Evolutionary conservation across 2,797 vertebrate species (phyloP).

Genomic region (Cercopithecus mitis): DNA sequence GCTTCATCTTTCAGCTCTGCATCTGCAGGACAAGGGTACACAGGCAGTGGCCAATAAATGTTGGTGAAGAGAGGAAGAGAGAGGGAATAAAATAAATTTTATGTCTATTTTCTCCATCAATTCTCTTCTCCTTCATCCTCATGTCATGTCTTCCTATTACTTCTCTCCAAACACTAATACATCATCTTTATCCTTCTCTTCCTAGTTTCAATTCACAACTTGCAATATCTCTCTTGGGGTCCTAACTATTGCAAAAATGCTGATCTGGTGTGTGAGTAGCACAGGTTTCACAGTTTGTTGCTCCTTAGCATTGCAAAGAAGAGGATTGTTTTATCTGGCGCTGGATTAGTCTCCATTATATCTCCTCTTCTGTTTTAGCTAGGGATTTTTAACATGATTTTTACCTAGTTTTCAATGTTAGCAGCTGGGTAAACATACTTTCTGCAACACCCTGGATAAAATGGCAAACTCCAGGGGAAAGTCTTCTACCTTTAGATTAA

Average conservation of each 20-base stretch:
- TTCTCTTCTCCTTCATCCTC: constrained; percentile 33
- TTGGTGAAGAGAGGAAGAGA: not conserved
- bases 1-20: not conserved
- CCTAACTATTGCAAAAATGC: not conserved
- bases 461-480: constrained; percentile 64
- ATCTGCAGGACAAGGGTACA: not conserved
- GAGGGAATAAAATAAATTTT: not conserved
- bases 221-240: not conserved
- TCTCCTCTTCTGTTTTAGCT: constrained; percentile 36
- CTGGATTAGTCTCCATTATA: not conserved
- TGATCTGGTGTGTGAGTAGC: not conserved
- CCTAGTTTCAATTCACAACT: not conserved
- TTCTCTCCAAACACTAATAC: constrained; percentile 30
- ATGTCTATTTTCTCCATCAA: not conserved
- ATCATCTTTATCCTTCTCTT: constrained; percentile 16
- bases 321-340: not conserved
- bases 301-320: not conserved
- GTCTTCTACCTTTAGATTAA: constrained; percentile 46
- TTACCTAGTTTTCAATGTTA: constrained; percentile 37
- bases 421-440: constrained; percentile 74
- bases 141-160: constrained; percentile 20
- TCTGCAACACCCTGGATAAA: constrained; percentile 66
- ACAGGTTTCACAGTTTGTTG: not conserved
- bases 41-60: not conserved
- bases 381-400: constrained; percentile 42